These are phyloP conservation scores for Apogon talboti DNA, from an alignment of 2,797 vertebrate genomes.

Conservation along the genomic window DNA sequence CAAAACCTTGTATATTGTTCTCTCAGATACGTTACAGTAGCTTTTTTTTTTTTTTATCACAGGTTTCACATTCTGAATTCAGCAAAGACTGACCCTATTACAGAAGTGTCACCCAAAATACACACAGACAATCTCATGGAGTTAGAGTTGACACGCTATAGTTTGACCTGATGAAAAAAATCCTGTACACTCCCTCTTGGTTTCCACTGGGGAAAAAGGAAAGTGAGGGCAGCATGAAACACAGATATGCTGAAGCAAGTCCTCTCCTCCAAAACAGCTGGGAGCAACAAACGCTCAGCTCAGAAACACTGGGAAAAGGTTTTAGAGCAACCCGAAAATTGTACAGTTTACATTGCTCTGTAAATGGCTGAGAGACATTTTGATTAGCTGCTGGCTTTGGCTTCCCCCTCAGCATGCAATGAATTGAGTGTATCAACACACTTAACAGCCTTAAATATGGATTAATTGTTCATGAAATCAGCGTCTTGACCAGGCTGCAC, in stretches of 20 bases:
- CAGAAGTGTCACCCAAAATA: constrained; percentile 38
- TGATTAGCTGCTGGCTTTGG: constrained; percentile 72
- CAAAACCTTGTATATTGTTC: constrained; percentile 1
- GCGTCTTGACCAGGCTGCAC: constrained; percentile 30
- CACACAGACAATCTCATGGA: constrained; percentile 31
- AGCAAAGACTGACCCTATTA: constrained; percentile 29
- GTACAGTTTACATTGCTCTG: constrained; percentile 67
- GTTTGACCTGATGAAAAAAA: constrained; percentile 54
- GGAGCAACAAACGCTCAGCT: constrained; percentile 59
- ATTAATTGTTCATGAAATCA: constrained; percentile 75
- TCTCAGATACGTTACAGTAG: constrained; percentile 10
- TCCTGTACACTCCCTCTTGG: neutral
- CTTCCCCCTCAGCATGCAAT: constrained; percentile 41
- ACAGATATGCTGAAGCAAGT: constrained; percentile 70
- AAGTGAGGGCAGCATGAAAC: constrained; percentile 50
- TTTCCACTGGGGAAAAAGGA: constrained; percentile 12
- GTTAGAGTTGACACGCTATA: constrained; percentile 32
- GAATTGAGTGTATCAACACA: constrained; percentile 72
- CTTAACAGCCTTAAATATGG: constrained; percentile 71
- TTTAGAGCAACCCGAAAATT: constrained; percentile 52
- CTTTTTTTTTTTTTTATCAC: neutral
- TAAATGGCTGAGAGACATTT: constrained; percentile 77
- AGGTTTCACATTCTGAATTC: constrained; percentile 6
- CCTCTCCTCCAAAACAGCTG: constrained; percentile 70
- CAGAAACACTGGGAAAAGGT: constrained; percentile 47